Evolutionary conservation across 2,113 vertebrate genomes (phyloP), one percentile per base, ranked within the genome.

Genomic region (Alosa alosa): DNA sequence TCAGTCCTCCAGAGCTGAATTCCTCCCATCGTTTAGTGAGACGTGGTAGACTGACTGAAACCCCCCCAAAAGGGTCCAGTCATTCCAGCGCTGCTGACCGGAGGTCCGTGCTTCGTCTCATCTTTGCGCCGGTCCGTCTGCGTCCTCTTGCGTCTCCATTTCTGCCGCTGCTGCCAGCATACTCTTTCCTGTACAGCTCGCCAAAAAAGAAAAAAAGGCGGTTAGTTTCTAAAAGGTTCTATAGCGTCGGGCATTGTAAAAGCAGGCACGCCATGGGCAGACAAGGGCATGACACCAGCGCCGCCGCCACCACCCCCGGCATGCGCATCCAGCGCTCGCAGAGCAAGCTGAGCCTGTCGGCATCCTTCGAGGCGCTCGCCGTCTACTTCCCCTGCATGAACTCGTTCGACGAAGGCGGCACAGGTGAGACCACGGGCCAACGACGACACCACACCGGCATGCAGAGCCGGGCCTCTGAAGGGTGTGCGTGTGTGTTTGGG

Each of bases 371-470:
- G 93, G 96, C 96, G 0, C 94, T 96, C 83, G 95, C 95, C 1
- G 94, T 94, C 60, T 96, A 96, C 89, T 96, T 97, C 83, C 96
- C 96, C 39, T 97, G 96, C 92, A 95, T 96, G 94, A 96, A 95
- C 92, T 95, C 95, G 8, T 91, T 94, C 91, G 94, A 96, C 72
- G 94, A 95, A 90, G 94, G 94, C n/a, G 91, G 90, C 11, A 64
- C 83, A 92, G 92, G 92, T 92, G 92, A 90, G 89, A 82, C 20
- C 18, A 2, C 72, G 47, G 47, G 5, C n/a, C 45, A 44, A 36
- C 20, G 17, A 44, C 25, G 45, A 50, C 17, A 78, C 31, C 72
- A 36, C 31, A 39, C 31, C 3, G 5, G 13, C 72, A 78, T 15
- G 13, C 31, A 15, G 31, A 36, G 31, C 31, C 0, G n/a, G 64